phyloP scores from a whole-genome alignment of 2,888 invertebrate species.

The Orchestes rusci region DNA sequence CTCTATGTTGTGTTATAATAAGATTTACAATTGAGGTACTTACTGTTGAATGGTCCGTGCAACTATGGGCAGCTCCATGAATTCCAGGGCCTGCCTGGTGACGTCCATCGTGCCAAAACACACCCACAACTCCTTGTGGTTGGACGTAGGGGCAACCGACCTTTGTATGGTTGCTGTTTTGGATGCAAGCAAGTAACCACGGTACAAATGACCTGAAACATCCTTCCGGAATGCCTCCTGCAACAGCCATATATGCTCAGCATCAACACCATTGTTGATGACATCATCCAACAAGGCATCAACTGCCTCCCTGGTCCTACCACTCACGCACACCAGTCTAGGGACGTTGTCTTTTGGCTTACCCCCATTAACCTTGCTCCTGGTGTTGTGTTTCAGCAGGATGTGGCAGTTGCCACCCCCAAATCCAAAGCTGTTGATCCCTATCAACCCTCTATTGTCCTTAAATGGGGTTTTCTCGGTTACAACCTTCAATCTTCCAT shows the following conservation, averaged over 20 bases:
- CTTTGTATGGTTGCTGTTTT: conserved; percentile 34
- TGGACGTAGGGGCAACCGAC: no score
- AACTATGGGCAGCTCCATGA: conserved; percentile 70
- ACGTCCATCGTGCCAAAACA: conserved; percentile 63
- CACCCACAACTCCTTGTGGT: no score
- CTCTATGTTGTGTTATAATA: no score
- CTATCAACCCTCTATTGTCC: conserved; percentile 61
- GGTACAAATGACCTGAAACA: conserved; percentile 35
- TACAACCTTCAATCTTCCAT: conserved; percentile 63
- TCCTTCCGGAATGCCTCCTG: conserved; percentile 28
- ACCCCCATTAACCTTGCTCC: conserved; percentile 52
- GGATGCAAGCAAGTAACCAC: conserved; percentile 59
- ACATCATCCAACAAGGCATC: conserved; percentile 55
- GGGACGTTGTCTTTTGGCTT: conserved; percentile 62
- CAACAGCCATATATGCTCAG: conserved; percentile 31
- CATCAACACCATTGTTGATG: conserved; percentile 38
- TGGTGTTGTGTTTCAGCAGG: conserved; percentile 54
- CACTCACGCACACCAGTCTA: conserved; percentile 66
- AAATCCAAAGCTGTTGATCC: conserved; percentile 89
- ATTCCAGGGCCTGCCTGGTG: conserved; percentile 59
- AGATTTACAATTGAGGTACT: no score
- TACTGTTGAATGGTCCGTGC: no score
- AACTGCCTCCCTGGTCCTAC: conserved; percentile 72
- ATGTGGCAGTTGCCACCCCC: conserved; percentile 81
- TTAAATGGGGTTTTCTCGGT: conserved; percentile 60